phyloP scores from a whole-genome alignment of 1,140 invertebrate genomes.

The Brachystomella parvula region DNA sequence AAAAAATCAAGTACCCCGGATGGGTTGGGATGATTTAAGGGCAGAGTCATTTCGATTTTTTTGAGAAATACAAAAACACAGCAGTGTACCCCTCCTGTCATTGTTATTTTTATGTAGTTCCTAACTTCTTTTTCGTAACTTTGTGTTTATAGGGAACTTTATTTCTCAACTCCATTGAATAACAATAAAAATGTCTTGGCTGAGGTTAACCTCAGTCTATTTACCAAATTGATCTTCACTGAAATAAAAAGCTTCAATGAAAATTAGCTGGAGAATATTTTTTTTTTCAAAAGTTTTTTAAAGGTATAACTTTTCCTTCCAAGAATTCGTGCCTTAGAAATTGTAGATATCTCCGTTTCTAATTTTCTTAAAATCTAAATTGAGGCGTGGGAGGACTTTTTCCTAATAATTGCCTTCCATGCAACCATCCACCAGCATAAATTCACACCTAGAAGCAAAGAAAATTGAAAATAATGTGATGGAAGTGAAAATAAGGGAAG shows the following conservation, averaged over 20 bases:
- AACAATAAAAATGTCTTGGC: background rate
- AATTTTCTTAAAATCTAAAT: background rate
- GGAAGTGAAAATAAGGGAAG: background rate
- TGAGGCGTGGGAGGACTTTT: too few relatives aligned
- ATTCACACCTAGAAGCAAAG: conserved; percentile 1
- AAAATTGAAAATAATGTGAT: conserved; percentile 2
- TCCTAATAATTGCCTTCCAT: too few relatives aligned
- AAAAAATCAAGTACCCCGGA: background rate
- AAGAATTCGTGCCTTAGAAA: background rate
- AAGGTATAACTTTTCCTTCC: background rate
- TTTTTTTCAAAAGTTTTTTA: background rate
- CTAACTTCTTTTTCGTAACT: conserved; percentile 2
- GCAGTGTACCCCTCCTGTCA: background rate
- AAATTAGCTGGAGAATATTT: background rate
- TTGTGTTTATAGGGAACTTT: background rate
- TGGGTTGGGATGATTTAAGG: conserved; percentile 1
- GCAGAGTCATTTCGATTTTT: background rate
- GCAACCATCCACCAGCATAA: too few relatives aligned
- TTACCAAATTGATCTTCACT: background rate
- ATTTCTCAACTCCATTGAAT: background rate
- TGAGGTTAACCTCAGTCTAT: background rate
- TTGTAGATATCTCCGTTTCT: background rate
- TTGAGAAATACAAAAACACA: background rate
- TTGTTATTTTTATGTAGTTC: conserved; percentile 2
- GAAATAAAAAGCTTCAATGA: background rate